These are phyloP conservation scores for Octomys mimax DNA, from an alignment of 2,797 vertebrate genomes.

Conservation along the genomic window DNA sequence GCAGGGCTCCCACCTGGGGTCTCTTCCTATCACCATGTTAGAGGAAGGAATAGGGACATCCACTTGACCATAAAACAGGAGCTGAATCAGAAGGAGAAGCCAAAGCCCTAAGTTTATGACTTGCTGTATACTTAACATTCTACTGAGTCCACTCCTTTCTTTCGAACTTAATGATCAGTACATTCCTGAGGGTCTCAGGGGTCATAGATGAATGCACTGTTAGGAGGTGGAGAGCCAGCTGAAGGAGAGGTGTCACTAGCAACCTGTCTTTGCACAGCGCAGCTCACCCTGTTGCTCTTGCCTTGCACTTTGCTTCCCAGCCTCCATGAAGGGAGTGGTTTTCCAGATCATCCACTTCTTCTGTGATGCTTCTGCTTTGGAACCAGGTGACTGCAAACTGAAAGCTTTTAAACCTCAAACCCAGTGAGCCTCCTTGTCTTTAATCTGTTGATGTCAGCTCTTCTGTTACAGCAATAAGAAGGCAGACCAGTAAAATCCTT, in stretches of 20 bases:
- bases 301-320: neutral
- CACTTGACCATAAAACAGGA: neutral
- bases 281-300: neutral
- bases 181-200: neutral
- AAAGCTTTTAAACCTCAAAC: neutral
- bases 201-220: neutral
- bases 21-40: too few species aligned
- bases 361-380: neutral
- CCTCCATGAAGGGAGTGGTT: too few species aligned
- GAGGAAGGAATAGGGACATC: neutral
- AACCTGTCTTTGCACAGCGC: neutral
- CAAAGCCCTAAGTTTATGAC: fast-evolving
- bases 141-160: neutral
- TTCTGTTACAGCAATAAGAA: neutral
- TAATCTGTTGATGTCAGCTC: too few species aligned
- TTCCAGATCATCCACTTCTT: neutral
- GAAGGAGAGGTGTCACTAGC: neutral
- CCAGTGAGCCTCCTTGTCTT: neutral
- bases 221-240: neutral
- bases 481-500: too few species aligned
- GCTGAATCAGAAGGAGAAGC: neutral
- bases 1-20: fast-evolving
- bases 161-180: neutral
- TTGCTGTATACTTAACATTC: neutral
- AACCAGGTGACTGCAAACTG: neutral